Conservation (phyloP, 2,113 vertebrate species). For the Protobothrops flavoviridis region DNA sequence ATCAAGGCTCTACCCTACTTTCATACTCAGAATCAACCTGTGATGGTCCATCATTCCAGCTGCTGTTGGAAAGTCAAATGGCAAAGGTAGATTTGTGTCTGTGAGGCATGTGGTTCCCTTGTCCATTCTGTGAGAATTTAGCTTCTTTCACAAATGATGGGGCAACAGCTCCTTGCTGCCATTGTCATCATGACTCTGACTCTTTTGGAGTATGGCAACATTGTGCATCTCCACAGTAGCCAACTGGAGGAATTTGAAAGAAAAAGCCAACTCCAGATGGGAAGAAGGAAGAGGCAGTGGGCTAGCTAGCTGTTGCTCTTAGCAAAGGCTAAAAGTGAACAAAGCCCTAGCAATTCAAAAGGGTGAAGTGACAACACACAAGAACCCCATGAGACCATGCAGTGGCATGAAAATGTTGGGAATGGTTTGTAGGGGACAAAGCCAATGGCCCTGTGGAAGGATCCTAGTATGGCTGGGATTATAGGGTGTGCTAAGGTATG, state of each 20-base stretch:
- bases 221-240: neutral
- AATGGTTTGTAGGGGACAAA: neutral
- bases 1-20: neutral
- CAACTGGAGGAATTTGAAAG: neutral
- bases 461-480: neutral
- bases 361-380: neutral
- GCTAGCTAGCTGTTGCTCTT: neutral
- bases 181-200: neutral
- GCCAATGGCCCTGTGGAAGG: neutral
- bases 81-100: neutral
- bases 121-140: neutral
- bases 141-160: neutral
- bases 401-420: neutral
- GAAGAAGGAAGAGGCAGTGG: neutral
- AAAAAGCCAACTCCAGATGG: neutral
- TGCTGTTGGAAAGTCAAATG: neutral
- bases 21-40: neutral
- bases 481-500: neutral
- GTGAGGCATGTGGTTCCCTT: neutral
- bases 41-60: neutral
- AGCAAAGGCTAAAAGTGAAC: neutral
- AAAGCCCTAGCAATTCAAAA: neutral
- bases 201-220: neutral
- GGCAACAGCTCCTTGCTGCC: neutral
- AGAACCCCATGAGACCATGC: neutral